Percentiles rank a stretch among this genome's conserved stretches.
Conservation (phyloP, 2,113 vertebrate genomes). For the Toxostoma redivivum region DNA sequence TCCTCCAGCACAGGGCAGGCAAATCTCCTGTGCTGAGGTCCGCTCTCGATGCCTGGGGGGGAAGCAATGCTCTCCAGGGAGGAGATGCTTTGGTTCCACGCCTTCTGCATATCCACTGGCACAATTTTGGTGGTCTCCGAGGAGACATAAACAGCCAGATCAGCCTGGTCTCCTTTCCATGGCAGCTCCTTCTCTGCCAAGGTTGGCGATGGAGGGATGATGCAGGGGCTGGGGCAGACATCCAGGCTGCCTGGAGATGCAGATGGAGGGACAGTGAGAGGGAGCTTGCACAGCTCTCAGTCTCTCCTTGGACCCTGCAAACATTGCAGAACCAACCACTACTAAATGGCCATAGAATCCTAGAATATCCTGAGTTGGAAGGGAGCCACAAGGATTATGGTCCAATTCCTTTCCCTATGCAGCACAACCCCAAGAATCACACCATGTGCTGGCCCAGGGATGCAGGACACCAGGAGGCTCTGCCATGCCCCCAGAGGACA, state of each 20-base stretch:
- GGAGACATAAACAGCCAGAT: constrained; percentile 86
- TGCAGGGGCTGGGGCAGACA: constrained; percentile 79
- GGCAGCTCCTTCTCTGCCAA: constrained; percentile 85
- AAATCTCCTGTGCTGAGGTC: constrained; percentile 64
- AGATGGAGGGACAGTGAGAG: background rate
- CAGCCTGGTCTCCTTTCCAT: constrained; percentile 85
- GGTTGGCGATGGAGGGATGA: constrained; percentile 76
- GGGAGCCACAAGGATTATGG: background rate
- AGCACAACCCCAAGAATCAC: background rate
- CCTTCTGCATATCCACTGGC: constrained; percentile 90
- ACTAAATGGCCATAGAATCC: background rate
- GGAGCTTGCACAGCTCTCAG: background rate
- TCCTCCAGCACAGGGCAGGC: constrained; percentile 69
- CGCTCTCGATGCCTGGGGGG: constrained; percentile 71
- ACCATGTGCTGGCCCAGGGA: background rate
- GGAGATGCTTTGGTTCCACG: constrained; percentile 97
- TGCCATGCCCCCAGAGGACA: background rate
- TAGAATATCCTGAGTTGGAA: background rate
- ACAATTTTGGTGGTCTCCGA: constrained; percentile 95
- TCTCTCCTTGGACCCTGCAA: background rate
- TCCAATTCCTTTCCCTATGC: background rate
- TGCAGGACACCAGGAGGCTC: background rate
- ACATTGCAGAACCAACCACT: background rate
- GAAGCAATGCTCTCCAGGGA: constrained; percentile 93
- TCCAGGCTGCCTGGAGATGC: constrained; percentile 74